Evolutionary conservation across 1,140 invertebrate species (phyloP).

Genomic region (Trypoxylus dichotomus): DNA sequence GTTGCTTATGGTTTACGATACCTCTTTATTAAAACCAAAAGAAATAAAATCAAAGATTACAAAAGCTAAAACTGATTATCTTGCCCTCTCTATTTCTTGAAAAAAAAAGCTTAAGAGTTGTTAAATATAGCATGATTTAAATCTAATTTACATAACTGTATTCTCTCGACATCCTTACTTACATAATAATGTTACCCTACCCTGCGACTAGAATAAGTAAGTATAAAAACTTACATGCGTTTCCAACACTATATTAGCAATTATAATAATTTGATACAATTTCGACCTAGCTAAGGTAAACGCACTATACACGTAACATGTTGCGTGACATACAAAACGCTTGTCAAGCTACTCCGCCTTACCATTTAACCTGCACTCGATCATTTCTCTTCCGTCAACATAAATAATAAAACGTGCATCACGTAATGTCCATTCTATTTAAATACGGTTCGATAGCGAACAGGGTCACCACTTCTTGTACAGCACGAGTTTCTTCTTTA

Average conservation of each 20-base stretch:
- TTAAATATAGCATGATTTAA: background rate
- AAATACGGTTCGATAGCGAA: background rate
- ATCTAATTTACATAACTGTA: background rate
- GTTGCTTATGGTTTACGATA: too few species aligned
- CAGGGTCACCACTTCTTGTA: background rate
- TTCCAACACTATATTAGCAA: background rate
- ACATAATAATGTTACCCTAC: background rate
- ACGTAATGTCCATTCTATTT: background rate
- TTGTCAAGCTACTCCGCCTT: background rate
- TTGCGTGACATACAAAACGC: background rate
- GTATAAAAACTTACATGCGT: background rate
- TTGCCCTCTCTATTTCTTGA: too few species aligned
- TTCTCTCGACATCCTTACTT: background rate
- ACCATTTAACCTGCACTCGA: background rate
- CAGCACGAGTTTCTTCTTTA: background rate
- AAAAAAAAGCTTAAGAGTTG: too few species aligned
- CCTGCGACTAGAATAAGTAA: background rate
- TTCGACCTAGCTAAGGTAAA: background rate
- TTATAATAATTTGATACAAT: background rate
- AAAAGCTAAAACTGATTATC: too few species aligned
- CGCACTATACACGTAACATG: background rate
- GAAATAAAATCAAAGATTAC: too few species aligned
- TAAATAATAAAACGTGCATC: background rate
- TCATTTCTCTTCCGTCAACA: background rate
- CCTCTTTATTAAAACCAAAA: too few species aligned